Evolutionary conservation across 2,113 vertebrate species (phyloP).

Genomic region (Ciconia stormi): DNA sequence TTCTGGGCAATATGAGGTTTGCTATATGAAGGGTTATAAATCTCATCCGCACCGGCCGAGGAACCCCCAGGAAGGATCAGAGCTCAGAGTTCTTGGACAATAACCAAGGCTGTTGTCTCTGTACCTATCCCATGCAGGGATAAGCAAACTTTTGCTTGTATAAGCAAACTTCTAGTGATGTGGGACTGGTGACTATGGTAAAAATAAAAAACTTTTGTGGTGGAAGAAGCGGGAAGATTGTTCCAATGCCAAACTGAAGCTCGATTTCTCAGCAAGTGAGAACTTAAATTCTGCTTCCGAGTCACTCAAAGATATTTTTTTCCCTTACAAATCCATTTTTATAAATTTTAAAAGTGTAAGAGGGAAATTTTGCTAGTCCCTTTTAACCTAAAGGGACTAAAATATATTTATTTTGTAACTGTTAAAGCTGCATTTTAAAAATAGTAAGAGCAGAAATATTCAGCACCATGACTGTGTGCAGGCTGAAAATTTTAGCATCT

Average conservation of each 20-base stretch:
- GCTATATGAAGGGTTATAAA: not conserved
- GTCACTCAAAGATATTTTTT: not conserved
- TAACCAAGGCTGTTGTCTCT: not conserved
- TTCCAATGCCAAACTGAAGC: not conserved
- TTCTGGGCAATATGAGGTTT: not conserved
- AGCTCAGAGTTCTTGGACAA: not conserved
- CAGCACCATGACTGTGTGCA: not conserved
- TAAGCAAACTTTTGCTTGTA: not conserved
- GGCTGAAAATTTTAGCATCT: not conserved
- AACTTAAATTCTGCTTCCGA: not conserved
- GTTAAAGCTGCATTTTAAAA: not conserved
- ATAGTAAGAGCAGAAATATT: not conserved
- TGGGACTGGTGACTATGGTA: not conserved
- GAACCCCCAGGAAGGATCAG: not conserved
- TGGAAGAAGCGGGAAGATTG: not conserved
- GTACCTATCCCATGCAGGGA: not conserved
- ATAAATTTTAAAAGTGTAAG: not conserved
- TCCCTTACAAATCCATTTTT: not conserved
- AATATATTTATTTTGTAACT: not conserved
- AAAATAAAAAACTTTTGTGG: not conserved
- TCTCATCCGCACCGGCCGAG: accelerated
- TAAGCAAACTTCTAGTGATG: not conserved
- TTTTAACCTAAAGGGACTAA: not conserved
- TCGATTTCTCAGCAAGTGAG: not conserved
- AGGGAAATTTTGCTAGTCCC: not conserved